phyloP scores from a whole-genome alignment of 1,140 invertebrate genomes.

The Halotydeus destructor region DNA sequence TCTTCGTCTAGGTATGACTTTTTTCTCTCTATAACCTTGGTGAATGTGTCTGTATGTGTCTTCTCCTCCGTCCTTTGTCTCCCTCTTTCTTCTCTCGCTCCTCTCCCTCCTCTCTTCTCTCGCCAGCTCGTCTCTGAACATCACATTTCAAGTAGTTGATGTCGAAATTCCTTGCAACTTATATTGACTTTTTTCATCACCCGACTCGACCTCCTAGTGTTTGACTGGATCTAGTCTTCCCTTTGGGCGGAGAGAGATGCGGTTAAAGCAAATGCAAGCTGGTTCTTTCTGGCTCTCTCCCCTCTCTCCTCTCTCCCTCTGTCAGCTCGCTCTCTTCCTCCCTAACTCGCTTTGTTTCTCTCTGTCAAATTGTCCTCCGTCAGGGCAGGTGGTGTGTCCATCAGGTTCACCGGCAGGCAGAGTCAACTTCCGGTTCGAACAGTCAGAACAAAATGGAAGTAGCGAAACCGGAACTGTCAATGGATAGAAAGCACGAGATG shows the following conservation, averaged over 20 bases:
- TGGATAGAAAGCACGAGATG: too few species aligned
- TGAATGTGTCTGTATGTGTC: too few species aligned
- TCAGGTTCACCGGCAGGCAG: background rate
- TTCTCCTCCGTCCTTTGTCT: too few species aligned
- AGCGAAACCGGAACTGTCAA: too few species aligned
- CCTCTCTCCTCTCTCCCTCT: background rate
- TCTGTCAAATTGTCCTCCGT: slow-evolving; percentile 1
- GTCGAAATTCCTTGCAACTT: background rate
- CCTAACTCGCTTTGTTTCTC: background rate
- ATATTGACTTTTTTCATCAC: background rate
- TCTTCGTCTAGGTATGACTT: too few species aligned
- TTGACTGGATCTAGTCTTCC: background rate
- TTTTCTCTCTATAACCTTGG: too few species aligned
- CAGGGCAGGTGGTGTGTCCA: background rate
- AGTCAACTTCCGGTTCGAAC: background rate
- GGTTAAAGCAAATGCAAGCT: background rate
- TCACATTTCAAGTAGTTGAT: background rate
- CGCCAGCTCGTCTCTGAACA: background rate
- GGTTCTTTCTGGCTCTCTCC: background rate
- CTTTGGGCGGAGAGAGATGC: background rate
- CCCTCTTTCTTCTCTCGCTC: background rate
- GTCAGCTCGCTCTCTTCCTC: background rate
- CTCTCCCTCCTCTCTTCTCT: background rate
- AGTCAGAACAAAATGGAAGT: too few species aligned
- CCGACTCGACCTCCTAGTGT: background rate